Base-by-base conservation (phyloP, 2,888 invertebrate species). In the Molorchus minor region DNA sequence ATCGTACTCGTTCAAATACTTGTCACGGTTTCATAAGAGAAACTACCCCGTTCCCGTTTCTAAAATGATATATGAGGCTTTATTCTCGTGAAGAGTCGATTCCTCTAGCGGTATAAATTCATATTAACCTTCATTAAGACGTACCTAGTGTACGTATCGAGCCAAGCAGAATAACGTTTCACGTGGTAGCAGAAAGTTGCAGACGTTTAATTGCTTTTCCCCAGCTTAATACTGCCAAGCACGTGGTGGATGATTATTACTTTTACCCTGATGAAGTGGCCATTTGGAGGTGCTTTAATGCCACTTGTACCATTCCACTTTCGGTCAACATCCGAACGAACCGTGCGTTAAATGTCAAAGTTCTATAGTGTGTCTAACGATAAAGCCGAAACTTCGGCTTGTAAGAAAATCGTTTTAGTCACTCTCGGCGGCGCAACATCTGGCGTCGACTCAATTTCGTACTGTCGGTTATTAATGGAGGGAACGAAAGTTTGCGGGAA, bases 221-320 rank as follows among this genome's bases (percentile, higher is more conserved):
- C 40, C 61, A 69, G 61, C 65, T 67, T 65, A 67, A 65, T 65
- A 59, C 65, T 61, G 56, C 36, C 56, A 47, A 51, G 58, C 57
- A 65, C 61, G 55, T 52, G 55, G 44, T 51, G 63, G 53, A 56
- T 51, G 55, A 63, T 67, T 64, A 66, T 64, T 66, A 66, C 66
- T 66, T 62, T 58, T 56, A 45, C 52, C 30, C 60, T 64, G 66
- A 66, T 66, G 64, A 66, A 66, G 64, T 62, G 65, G 61, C 59
- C 52, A 55, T 63, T 65, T 54, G 52, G 61, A 65, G 61, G 61
- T 59, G 63, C 58, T 63, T 62, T 65, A 65, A 56, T 56, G 58
- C 61, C 54, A 49, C 60, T 52, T 52, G 52, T 52, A 44, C 57
- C 25, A 44, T 29, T 36, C 33, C 45, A 43, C 40, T 49, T 55